A percentile compares a stretch with the other conserved stretches of the same genome.
Conservation (phyloP, 2,888 invertebrate species). For the Diaphora mendica region DNA sequence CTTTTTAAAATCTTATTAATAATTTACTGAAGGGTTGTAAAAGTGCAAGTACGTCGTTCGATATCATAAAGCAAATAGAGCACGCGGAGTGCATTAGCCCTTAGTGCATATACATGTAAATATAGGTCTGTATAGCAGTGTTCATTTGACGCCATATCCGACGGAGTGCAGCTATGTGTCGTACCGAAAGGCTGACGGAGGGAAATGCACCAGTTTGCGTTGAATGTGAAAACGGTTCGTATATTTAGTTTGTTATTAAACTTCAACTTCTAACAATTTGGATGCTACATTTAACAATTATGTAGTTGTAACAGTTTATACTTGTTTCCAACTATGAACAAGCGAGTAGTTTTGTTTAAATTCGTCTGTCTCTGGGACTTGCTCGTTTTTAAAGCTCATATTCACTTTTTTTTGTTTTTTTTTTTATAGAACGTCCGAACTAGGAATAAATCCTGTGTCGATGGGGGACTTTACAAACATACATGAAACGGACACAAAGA, state of each 20-base stretch:
- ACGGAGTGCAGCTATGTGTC: constrained; percentile 51
- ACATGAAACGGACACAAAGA: too few species aligned
- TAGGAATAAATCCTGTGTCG: too few species aligned
- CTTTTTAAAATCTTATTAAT: neutral
- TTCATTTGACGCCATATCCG: constrained; percentile 53
- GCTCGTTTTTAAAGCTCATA: neutral
- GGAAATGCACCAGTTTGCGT: constrained; percentile 36
- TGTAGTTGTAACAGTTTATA: neutral
- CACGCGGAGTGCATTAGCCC: constrained; percentile 41
- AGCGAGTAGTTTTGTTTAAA: neutral
- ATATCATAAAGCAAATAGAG: constrained; percentile 39
- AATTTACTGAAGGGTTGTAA: constrained; percentile 16
- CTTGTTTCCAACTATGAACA: neutral
- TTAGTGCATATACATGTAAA: constrained; percentile 37
- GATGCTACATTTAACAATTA: neutral
- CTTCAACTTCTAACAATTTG: neutral
- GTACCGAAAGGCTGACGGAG: constrained; percentile 27
- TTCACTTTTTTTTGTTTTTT: too few species aligned
- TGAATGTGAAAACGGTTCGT: constrained; percentile 34
- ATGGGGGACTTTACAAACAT: too few species aligned
- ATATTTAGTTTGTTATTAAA: neutral
- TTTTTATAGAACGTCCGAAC: too few species aligned
- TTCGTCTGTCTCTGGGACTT: neutral
- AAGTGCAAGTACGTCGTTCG: constrained; percentile 24
- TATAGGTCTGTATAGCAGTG: constrained; percentile 35